Percentiles rank a stretch among this genome's conserved stretches.
Conservation (phyloP, 2,113 vertebrate genomes). For the Fulmarus glacialis region DNA sequence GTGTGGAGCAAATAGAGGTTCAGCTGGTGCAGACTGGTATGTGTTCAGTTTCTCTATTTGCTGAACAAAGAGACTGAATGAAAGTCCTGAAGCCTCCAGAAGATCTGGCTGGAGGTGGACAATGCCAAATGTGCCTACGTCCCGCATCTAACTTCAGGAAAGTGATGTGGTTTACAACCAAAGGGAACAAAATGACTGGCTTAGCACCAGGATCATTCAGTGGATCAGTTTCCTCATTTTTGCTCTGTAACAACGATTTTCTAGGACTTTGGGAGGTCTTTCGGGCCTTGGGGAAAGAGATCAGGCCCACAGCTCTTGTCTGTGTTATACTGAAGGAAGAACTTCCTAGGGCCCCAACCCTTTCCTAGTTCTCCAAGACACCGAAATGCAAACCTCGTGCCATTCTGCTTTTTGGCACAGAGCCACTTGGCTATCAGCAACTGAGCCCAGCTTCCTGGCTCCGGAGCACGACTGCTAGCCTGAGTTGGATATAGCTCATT, state of each 20-base stretch:
- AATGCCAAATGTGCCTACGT: background rate
- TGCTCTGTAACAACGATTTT: background rate
- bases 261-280: background rate
- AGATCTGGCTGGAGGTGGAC: background rate
- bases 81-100: background rate
- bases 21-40: background rate
- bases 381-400: background rate
- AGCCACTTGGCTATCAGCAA: background rate
- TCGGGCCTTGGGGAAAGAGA: background rate
- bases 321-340: background rate
- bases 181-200: background rate
- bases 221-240: background rate
- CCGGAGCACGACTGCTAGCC: rapidly evolving
- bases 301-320: background rate
- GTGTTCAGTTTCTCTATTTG: background rate
- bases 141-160: background rate
- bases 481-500: background rate
- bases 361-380: background rate
- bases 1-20: background rate
- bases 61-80: background rate
- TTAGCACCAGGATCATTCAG: background rate
- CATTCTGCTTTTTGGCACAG: conserved; percentile 13
- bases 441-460: background rate
- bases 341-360: background rate
- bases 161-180: background rate